Evolutionary conservation across 1,140 invertebrate genomes (phyloP), one percentile per base, ranked within the genome.

Genomic region (Heliothis virescens): DNA sequence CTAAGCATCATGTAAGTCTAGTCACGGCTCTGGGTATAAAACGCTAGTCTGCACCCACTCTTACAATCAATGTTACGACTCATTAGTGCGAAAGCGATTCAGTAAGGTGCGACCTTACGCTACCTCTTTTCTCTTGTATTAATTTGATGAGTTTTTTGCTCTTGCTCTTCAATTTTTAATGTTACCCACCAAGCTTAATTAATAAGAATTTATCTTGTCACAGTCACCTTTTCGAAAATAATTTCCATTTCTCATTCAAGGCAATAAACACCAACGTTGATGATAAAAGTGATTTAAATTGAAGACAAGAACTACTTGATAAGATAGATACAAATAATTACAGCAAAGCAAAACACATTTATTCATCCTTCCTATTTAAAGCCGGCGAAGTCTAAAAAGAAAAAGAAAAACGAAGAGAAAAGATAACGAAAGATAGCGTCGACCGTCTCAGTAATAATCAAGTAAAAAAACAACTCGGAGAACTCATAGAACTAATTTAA

Each of bases 401-500:
- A 67, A 67, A 67, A 16, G 63, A 48, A 67, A 48, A 67, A 48
- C 10, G 13, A 48, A 67, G 63, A 67, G 48, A 53, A 74, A 76
- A 65, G 74, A 76, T 76, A 53, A 34, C 26, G 21, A 55, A 62
- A 65, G 60, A 76, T 63, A 55, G 59, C 74, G 59, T 16, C 59
- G 60, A 53, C n/a, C 74, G 60, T 50, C 60, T 65, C 60, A 65
- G 74, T 52, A 62, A 76, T 76, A 76, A 76, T 76, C 60, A 76
- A 76, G 74, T 76, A 76, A 76, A 76, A 60, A 76, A 76, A 76
- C 57, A 34, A 62, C 60, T 71, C 67, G 48, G 16, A 48, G 47
- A 76, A 76, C 21, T 76, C 74, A 63, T 47, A 76, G 48, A 76
- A 76, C 74, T 63, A 76, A 76, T 76, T 76, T 63, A 63, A 76